Base-by-base conservation (phyloP, 2,888 invertebrate genomes). In the Drosophila antonietae region DNA sequence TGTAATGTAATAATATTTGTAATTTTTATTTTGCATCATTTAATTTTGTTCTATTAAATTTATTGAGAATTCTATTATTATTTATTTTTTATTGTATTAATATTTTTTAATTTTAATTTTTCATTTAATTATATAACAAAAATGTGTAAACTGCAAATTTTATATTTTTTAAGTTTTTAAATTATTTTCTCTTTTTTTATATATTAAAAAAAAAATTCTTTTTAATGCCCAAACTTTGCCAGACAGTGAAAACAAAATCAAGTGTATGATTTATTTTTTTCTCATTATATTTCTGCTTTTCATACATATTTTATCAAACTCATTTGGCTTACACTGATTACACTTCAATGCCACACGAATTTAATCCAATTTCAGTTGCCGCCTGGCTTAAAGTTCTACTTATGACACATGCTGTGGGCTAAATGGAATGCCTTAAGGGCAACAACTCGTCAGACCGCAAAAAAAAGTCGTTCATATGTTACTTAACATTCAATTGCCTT, bases 401-500 rank as follows among this genome's bases (percentile, higher is more conserved):
- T 79, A 71, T 75, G 66, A 65, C 80, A 78, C 80, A 62, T 65
- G 58, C 60, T 64, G 57, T 56, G 49, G 44, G 65, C 58, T 39
- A 31, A 52, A 46, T 31, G 49, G 9, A 28, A 6, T 49, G 49
- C 49, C 59, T 63, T 63, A 28, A 44, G 44, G 55, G 56, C 55
- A 58, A 58, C 59, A 67, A 43, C 35, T 44, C 66, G 61, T 49
- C 55, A 64, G 71, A 69, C 73, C 72, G 72, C 82, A 51, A 14
- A 68, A 28, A 28, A 73, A 68, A 80, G 73, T 78, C 83, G 78
- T 75, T 83, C 86, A 75, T 69, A 78, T 74, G 67, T 85, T 80
- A 68, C 83, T 82, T 72, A 72, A 73, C 89, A 84, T 84, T 78
- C 89, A 89, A 88, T 88, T 89, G 89, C 73, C 81, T 71, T 67